A percentile compares a stretch with the other conserved stretches of the same genome.
These are phyloP conservation scores for Phoxinus phoxinus DNA, from an alignment of 2,113 vertebrate genomes.

Conservation along the genomic window DNA sequence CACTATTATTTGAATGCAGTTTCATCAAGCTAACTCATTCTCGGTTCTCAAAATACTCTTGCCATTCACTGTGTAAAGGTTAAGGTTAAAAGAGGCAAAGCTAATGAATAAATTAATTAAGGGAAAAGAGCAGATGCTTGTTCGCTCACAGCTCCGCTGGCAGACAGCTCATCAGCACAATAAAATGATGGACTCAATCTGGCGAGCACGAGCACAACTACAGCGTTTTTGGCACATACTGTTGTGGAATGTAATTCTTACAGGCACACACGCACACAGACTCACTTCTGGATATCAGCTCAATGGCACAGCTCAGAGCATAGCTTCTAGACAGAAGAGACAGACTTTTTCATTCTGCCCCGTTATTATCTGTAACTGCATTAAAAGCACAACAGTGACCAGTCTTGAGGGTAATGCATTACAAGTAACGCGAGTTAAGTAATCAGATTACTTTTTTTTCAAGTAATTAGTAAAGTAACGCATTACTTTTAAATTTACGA, in stretches of 20 bases:
- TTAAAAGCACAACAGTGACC: not conserved
- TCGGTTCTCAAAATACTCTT: not conserved
- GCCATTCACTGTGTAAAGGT: conserved; percentile 27
- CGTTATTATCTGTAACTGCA: not conserved
- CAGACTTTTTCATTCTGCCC: not conserved
- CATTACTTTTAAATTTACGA: too few species aligned
- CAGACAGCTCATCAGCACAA: conserved; percentile 17
- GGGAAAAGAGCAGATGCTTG: conserved; percentile 15
- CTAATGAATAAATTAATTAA: conserved; percentile 36
- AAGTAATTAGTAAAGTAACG: too few species aligned
- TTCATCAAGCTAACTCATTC: conserved; percentile 23
- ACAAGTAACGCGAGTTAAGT: too few species aligned
- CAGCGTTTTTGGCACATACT: conserved; percentile 26
- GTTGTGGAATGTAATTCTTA: conserved; percentile 12
- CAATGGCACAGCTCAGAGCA: not conserved
- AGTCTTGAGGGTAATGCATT: too few species aligned
- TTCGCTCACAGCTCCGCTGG: not conserved
- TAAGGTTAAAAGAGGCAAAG: conserved; percentile 29
- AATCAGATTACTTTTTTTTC: too few species aligned
- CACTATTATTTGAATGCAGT: not conserved
- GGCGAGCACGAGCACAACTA: conserved; percentile 36
- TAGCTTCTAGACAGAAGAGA: not conserved
- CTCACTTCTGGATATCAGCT: not conserved
- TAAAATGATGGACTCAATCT: conserved; percentile 25
- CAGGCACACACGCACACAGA: not conserved